These are phyloP conservation scores for Plebejus anna DNA, from an alignment of 2,888 invertebrate species.

Conservation along the genomic window DNA sequence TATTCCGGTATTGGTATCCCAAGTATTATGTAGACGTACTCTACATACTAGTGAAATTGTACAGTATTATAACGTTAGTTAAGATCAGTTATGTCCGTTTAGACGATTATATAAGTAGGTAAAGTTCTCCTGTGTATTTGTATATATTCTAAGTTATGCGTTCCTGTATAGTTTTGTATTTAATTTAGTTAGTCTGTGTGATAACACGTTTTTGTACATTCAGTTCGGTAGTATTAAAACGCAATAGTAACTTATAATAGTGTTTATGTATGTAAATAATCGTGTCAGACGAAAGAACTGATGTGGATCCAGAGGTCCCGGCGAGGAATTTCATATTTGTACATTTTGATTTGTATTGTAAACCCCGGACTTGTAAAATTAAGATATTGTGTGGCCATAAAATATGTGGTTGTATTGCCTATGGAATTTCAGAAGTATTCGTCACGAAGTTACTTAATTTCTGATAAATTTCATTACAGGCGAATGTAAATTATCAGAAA, in stretches of 20 bases:
- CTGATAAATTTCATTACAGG: neutral
- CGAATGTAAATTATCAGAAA: neutral
- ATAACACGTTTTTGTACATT: conserved; percentile 67
- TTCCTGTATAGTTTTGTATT: conserved; percentile 70
- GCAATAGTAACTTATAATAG: conserved; percentile 79
- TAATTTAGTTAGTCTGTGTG: conserved; percentile 55
- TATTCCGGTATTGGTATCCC: conserved; percentile 66
- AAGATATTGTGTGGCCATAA: conserved; percentile 76
- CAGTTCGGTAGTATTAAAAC: conserved; percentile 73
- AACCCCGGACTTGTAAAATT: conserved; percentile 68
- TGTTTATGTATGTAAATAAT: conserved; percentile 74
- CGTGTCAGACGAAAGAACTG: conserved; percentile 45
- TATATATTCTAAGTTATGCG: conserved; percentile 75
- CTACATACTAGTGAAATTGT: conserved; percentile 78
- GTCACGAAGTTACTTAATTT: neutral
- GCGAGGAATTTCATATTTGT: conserved; percentile 35
- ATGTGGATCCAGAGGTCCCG: conserved; percentile 46
- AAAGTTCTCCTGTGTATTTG: conserved; percentile 76
- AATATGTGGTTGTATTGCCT: conserved; percentile 35
- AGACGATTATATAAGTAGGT: conserved; percentile 64
- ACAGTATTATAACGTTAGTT: conserved; percentile 76
- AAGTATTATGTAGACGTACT: conserved; percentile 61
- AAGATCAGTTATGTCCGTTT: conserved; percentile 66
- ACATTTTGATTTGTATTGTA: conserved; percentile 49
- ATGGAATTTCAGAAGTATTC: conserved; percentile 29